Evolutionary conservation across 2,113 vertebrate species (phyloP), one percentile per base, ranked within the genome.

Genomic region (Sinosuthora webbiana): DNA sequence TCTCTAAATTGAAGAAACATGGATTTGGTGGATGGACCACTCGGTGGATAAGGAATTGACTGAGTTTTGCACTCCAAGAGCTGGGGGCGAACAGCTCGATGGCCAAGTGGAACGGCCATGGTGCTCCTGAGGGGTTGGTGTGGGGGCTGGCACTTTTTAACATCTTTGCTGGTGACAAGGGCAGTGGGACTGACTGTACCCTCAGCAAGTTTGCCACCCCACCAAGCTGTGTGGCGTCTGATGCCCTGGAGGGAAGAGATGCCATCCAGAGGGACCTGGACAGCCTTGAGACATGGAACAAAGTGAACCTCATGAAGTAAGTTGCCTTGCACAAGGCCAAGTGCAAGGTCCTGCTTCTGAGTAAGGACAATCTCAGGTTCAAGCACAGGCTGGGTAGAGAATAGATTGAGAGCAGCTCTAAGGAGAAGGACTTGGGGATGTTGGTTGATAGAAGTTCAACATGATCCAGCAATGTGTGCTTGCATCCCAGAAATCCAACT

Each of bases 51-150:
- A 44, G 50, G 59, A 59, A 64, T 19, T 50, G 42, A 37, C 44
- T 44, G 33, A 27, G 50, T 11, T 8, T 53, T 23, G 15, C 62
- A n/a, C 28, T 53, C 28, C 21, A 60, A 7, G 20, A 60, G 8
- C 13, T 25, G 2, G 7, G 9, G 24, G 35, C 0, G 0, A 52
- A 82, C 33, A 39, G 33, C 11, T 53, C 13, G 9, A 82, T 30
- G 16, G 60, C 15, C 19, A 82, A n/a, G 28, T 39, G 33, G 52
- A 89, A 75, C 24, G 24, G 16, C 30, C 60, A 35, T 16, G 20
- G 39, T 39, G 60, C 31, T 67, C 13, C 44, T 52, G 28, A 82
- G 23, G 45, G 10, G 13, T 45, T 1, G 0, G 9, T 15, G 23
- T 12, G 44, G 27, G 37, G 25, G 57, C 7, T 18, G 28, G 27